phyloP scores from a whole-genome alignment of 2,888 invertebrate genomes.

The Liodrosophila aerea region DNA sequence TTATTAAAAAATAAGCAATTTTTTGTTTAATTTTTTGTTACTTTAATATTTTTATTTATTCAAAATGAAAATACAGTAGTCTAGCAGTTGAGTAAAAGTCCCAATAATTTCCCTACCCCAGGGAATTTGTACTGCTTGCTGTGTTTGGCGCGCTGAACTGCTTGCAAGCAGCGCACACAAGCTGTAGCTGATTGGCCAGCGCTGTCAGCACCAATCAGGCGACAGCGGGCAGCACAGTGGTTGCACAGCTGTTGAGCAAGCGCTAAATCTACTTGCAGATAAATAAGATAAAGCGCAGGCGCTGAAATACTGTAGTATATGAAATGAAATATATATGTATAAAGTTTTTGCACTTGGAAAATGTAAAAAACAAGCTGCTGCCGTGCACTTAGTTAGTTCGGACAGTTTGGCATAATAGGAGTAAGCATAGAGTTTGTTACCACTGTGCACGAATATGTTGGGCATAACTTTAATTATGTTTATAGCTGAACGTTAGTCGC shows the following conservation, averaged over 20 bases:
- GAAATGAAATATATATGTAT: constrained; percentile 1
- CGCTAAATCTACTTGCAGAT: background rate
- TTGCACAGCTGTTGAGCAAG: constrained; percentile 1
- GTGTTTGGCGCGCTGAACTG: constrained; percentile 4
- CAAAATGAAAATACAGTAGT: no score
- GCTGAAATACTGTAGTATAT: constrained; percentile 1
- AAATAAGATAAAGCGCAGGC: constrained; percentile 30
- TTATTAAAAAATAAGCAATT: no score
- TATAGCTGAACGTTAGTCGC: no score
- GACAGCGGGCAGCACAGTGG: constrained; percentile 28
- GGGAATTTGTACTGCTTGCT: constrained; percentile 26
- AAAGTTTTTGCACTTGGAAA: constrained; percentile 5
- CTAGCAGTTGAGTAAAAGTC: background rate
- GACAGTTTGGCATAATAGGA: constrained; percentile 16
- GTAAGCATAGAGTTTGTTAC: background rate
- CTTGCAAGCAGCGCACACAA: constrained; percentile 37
- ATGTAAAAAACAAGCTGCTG: constrained; percentile 11
- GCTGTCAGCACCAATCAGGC: constrained; percentile 18
- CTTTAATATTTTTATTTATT: no score
- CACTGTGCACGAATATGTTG: no score
- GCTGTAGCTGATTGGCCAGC: constrained; percentile 29
- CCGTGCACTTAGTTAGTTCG: constrained; percentile 16
- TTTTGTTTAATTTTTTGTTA: no score
- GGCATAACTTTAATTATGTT: no score
- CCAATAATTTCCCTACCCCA: background rate